Evolutionary conservation across 64 coral and sea anemone genomes (phyloP).

Genomic region (Dendrophyllia cribrosa): DNA sequence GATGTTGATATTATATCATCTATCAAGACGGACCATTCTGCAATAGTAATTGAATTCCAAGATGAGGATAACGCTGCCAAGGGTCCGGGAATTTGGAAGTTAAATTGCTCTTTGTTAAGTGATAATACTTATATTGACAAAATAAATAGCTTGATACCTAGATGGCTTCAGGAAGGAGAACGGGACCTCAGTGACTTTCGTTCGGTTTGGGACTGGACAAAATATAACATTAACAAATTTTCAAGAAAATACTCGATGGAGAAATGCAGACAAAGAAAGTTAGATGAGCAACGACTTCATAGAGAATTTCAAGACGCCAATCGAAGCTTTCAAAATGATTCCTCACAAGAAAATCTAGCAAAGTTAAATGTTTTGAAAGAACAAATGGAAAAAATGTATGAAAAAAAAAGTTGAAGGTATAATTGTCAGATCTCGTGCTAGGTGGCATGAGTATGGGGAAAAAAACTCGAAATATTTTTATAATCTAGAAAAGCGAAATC

Average conservation of each 20-base stretch:
- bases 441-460: constrained; percentile 31
- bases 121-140: constrained; percentile 48
- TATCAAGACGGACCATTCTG: constrained; percentile 20
- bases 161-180: constrained; percentile 1
- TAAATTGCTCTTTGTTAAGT: constrained; percentile 44
- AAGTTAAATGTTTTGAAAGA: constrained; percentile 6
- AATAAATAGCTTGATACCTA: constrained; percentile 20
- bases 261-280: constrained; percentile 8
- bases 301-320: neutral
- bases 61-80: constrained; percentile 18
- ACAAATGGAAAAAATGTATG: constrained; percentile 9
- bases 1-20: neutral
- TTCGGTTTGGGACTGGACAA: constrained; percentile 50
- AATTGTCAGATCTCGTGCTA: neutral
- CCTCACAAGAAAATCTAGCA: neutral
- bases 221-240: constrained; percentile 54
- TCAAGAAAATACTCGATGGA: constrained; percentile 30
- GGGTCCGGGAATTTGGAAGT: constrained; percentile 56
- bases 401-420: constrained; percentile 28
- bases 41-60: constrained; percentile 25
- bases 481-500: constrained; percentile 28
- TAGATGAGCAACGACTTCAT: neutral
- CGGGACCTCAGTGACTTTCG: neutral
- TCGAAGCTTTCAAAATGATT: neutral
- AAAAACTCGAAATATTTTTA: constrained; percentile 39